These are phyloP conservation scores for Kryptolebias marmoratus DNA, from an alignment of 2,113 vertebrate genomes.

Conservation along the genomic window DNA sequence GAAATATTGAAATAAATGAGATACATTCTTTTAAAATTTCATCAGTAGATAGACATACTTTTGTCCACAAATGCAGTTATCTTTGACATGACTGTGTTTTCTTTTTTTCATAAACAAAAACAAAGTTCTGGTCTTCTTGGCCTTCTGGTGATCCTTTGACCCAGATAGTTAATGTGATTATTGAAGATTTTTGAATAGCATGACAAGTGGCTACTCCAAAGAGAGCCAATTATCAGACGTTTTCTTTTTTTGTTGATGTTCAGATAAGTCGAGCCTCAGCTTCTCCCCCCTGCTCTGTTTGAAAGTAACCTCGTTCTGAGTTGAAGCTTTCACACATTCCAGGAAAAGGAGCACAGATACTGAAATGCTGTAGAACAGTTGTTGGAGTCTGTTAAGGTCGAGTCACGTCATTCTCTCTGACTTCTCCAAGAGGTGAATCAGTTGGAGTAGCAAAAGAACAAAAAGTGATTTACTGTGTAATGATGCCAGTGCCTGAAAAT, in stretches of 20 bases:
- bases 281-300: conserved; percentile 17
- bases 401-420: conserved; percentile 21
- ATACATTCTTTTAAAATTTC: conserved; percentile 23
- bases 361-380: conserved; percentile 19
- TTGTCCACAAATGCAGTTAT: conserved; percentile 33
- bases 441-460: conserved; percentile 27
- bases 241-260: conserved; percentile 32
- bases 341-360: conserved; percentile 36
- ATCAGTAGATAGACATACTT: conserved; percentile 24
- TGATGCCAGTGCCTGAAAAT: conserved; percentile 8
- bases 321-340: conserved; percentile 44
- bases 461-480: conserved; percentile 15
- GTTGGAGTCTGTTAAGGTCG: conserved; percentile 55
- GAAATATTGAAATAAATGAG: background rate
- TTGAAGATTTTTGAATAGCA: conserved; percentile 46
- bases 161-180: conserved; percentile 47
- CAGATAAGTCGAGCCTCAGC: conserved; percentile 38
- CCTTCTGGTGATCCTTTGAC: conserved; percentile 46
- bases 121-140: conserved; percentile 19
- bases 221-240: conserved; percentile 39
- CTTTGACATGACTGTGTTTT: conserved; percentile 40
- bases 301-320: conserved; percentile 32
- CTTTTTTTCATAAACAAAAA: conserved; percentile 14
- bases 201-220: conserved; percentile 41
- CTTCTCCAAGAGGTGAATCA: conserved; percentile 50